phyloP scores from a whole-genome alignment of 2,888 invertebrate species.

The Cheilosia impressa region DNA sequence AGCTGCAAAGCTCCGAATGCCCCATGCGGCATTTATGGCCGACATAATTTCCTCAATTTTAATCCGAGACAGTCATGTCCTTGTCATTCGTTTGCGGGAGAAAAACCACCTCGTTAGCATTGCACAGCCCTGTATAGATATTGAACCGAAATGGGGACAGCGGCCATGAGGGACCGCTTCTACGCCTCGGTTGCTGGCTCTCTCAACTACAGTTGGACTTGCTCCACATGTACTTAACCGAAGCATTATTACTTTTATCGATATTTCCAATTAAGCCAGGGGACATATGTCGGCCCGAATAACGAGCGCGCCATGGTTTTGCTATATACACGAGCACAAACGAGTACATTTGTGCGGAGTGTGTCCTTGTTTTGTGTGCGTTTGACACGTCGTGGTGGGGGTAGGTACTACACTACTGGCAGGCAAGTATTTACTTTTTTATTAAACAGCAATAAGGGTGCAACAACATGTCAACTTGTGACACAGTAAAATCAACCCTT shows the following conservation, averaged over 20 bases:
- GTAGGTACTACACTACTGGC: slow-evolving; percentile 9
- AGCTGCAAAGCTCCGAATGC: slow-evolving; percentile 39
- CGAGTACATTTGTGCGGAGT: not conserved
- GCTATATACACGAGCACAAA: not conserved
- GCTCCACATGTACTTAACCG: slow-evolving; percentile 74
- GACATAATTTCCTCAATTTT: slow-evolving; percentile 72
- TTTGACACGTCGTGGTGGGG: slow-evolving; percentile 5
- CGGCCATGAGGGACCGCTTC: slow-evolving; percentile 51
- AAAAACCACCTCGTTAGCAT: slow-evolving; percentile 64
- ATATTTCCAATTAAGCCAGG: slow-evolving; percentile 73
- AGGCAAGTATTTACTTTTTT: slow-evolving; percentile 50
- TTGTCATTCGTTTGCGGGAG: slow-evolving; percentile 11
- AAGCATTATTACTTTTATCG: slow-evolving; percentile 72
- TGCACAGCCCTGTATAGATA: slow-evolving; percentile 21
- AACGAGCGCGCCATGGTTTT: slow-evolving; percentile 12
- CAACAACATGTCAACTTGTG: slow-evolving; percentile 74
- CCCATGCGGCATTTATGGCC: slow-evolving; percentile 70
- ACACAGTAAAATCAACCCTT: slow-evolving; percentile 73
- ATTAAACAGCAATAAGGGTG: slow-evolving; percentile 72
- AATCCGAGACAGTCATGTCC: slow-evolving; percentile 53
- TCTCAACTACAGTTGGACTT: slow-evolving; percentile 54
- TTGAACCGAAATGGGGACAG: slow-evolving; percentile 53
- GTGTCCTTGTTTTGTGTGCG: slow-evolving; percentile 44
- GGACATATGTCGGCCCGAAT: slow-evolving; percentile 69
- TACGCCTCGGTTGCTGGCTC: slow-evolving; percentile 55